These are phyloP conservation scores for Hippoglossus stenolepis DNA, from an alignment of 2,113 vertebrate genomes.

Conservation along the genomic window DNA sequence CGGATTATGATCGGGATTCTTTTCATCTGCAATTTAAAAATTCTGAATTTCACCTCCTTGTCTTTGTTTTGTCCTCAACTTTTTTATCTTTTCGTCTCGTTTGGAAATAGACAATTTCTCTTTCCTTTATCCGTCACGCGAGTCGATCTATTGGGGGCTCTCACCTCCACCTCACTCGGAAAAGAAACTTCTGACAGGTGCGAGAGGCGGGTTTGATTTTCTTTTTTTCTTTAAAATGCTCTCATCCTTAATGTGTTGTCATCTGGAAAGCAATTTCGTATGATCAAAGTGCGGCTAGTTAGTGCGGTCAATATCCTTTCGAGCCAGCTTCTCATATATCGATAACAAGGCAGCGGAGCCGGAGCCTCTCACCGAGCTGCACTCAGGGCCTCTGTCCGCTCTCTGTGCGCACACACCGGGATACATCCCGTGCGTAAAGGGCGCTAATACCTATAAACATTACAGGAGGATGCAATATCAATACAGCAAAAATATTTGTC, in stretches of 20 bases:
- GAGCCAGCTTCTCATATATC: constrained; percentile 71
- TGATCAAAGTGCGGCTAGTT: constrained; percentile 80
- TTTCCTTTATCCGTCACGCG: constrained; percentile 38
- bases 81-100: background rate
- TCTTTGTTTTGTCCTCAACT: background rate
- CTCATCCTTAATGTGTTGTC: constrained; percentile 75
- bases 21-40: background rate
- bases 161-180: constrained; percentile 53
- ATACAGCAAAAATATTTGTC: background rate
- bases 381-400: constrained; percentile 52
- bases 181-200: constrained; percentile 63
- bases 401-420: constrained; percentile 13
- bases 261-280: constrained; percentile 73
- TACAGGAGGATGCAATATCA: constrained; percentile 4
- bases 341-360: constrained; percentile 68
- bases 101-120: constrained; percentile 33
- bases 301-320: constrained; percentile 75
- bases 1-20: background rate
- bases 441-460: background rate
- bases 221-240: constrained; percentile 46
- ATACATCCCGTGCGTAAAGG: constrained; percentile 22
- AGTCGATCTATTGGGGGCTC: constrained; percentile 35
- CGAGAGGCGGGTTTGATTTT: constrained; percentile 63
- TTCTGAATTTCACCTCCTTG: background rate
- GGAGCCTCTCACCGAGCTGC: constrained; percentile 62